These are phyloP conservation scores for Brachionus rotundiformis DNA, from an alignment of 1,140 invertebrate genomes.

Conservation along the genomic window DNA sequence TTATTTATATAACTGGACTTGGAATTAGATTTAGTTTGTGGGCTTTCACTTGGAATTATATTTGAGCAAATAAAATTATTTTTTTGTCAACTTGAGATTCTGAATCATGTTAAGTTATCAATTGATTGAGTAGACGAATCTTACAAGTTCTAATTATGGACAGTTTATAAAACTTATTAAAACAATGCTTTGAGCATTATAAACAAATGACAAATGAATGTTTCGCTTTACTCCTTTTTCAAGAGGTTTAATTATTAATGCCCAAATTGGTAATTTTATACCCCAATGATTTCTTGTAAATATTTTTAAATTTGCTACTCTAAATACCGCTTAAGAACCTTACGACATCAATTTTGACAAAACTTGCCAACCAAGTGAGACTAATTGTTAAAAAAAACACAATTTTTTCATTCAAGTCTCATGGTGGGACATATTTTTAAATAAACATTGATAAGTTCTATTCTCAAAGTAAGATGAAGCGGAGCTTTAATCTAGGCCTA, in stretches of 20 bases:
- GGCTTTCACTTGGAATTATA: neutral
- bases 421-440: neutral
- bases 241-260: conserved; percentile 23
- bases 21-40: neutral
- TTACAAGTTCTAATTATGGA: conserved; percentile 10
- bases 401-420: neutral
- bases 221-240: conserved; percentile 26
- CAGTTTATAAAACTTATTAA: conserved; percentile 28
- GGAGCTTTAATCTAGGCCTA: conserved; percentile 27
- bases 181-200: conserved; percentile 22
- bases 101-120: conserved; percentile 45
- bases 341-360: neutral
- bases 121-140: conserved; percentile 41
- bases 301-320: conserved; percentile 26
- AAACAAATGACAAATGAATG: conserved; percentile 13
- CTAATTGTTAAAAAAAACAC: conserved; percentile 41
- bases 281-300: conserved; percentile 19
- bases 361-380: conserved; percentile 2
- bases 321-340: conserved; percentile 4
- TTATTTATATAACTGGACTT: conserved; percentile 24
- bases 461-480: neutral
- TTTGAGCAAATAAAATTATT: conserved; percentile 19
- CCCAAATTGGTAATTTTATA: neutral
- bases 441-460: conserved; percentile 32
- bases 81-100: conserved; percentile 36